Percentiles rank a stretch among this genome's conserved stretches.
Conservation (phyloP, 1,140 invertebrate species). For the Drosophila tristis region DNA sequence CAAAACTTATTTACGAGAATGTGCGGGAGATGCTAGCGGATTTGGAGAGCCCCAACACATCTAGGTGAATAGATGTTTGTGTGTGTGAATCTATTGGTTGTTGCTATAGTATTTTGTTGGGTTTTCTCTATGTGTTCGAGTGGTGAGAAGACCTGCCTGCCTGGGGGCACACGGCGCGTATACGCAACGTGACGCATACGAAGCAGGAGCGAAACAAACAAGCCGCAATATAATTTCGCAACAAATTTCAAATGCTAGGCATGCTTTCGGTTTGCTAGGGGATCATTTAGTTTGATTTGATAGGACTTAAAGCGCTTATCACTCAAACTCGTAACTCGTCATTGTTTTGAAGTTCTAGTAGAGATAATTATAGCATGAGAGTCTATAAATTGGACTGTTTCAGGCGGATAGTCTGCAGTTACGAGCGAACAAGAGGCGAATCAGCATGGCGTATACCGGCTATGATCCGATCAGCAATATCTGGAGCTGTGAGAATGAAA, state of each 20-base stretch:
- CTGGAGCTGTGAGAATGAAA: constrained; percentile 7
- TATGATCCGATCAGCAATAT: constrained; percentile 22
- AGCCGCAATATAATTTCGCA: constrained; percentile 66
- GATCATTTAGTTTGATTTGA: constrained; percentile 44
- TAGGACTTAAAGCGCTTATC: constrained; percentile 34
- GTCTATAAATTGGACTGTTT: too few species aligned
- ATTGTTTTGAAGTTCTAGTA: too few species aligned
- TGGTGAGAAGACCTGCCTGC: constrained; percentile 18
- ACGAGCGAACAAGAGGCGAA: too few species aligned
- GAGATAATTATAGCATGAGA: too few species aligned
- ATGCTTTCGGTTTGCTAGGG: constrained; percentile 52
- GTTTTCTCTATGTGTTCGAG: constrained; percentile 12
- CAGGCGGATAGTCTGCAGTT: too few species aligned
- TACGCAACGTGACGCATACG: constrained; percentile 75
- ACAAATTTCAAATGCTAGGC: constrained; percentile 78
- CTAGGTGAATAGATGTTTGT: too few species aligned
- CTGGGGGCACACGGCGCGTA: constrained; percentile 49
- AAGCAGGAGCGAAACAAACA: constrained; percentile 50
- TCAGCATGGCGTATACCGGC: too few species aligned
- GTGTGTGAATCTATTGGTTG: constrained; percentile 17
- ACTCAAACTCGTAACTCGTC: background rate
- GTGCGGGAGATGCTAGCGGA: constrained; percentile 65
- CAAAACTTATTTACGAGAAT: constrained; percentile 75
- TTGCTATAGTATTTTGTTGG: constrained; percentile 43
- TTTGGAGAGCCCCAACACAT: constrained; percentile 41